Evolutionary conservation across 2,797 vertebrate genomes (phyloP), one percentile per base, ranked within the genome.

Genomic region (Petrocephalus sullivani): DNA sequence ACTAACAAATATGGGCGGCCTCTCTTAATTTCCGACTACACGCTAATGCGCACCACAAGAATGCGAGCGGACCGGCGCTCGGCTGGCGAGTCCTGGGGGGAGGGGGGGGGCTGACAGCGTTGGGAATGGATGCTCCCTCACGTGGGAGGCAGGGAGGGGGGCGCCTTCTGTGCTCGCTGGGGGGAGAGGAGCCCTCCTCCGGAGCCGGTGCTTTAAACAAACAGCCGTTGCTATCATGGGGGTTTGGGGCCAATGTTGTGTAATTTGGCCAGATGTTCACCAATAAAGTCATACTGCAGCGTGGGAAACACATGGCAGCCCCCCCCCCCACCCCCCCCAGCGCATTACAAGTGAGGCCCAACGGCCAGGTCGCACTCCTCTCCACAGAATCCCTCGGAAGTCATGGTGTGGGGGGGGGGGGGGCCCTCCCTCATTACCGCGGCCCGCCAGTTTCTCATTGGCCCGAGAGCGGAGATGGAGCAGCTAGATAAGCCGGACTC

Each of bases 181-280:
- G 28, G 28, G 28, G 28, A 28, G 28, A 28, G 28, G 28, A 28
- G 28, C 28, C 28, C 28, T 0, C 28, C 28, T 28, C 28, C 28
- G 28, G 28, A 28, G 28, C 28, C 28, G 28, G 28, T 28, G 89
- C 92, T 94, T 94, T 90, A 91, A 94, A 93, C 93, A 92, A 94
- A 94, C 91, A 93, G 91, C 91, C 75, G 89, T 88, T 81, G 89
- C 37, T 90, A 94, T 94, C 92, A 93, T 91, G 91, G 91, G 92
- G 91, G 88, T 91, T 94, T 92, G 21, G 88, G 85, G 92, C 92
- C 92, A 92, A 93, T 94, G 92, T 93, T 95, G 94, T 94, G 94
- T 93, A 94, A 95, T 95, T 95, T 94, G 92, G 93, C 94, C 94
- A 94, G 93, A 95, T 94, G 93, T 93, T 92, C 93, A 89, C 88